A percentile compares a stretch with the other conserved stretches of the same genome.
phyloP scores from a whole-genome alignment of 2,797 vertebrate species.

The Australoheros facetus region DNA sequence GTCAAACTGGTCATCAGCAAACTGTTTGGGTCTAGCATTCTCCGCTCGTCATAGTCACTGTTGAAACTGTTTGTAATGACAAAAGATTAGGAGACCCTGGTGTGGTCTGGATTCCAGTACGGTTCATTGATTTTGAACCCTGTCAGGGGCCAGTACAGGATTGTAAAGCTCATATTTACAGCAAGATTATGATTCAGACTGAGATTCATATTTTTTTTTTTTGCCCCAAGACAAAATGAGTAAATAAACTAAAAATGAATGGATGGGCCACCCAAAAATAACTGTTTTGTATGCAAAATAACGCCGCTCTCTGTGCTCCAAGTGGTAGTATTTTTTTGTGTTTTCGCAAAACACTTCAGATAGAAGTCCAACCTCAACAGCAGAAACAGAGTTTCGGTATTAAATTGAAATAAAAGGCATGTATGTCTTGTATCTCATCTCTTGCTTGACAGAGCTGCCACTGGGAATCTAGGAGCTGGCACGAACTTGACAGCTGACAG shows the following conservation, averaged over 20 bases:
- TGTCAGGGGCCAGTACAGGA: not conserved
- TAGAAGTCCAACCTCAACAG: slow-evolving; percentile 15
- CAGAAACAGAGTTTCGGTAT: slow-evolving; percentile 34
- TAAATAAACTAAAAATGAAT: slow-evolving; percentile 23
- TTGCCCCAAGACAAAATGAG: not conserved
- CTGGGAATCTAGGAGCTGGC: slow-evolving; percentile 29
- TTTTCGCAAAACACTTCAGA: slow-evolving; percentile 2
- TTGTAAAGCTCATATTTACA: slow-evolving; percentile 3
- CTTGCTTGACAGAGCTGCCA: slow-evolving; percentile 38
- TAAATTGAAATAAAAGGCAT: slow-evolving; percentile 22
- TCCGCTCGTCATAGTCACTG: slow-evolving; percentile 38
- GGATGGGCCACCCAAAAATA: slow-evolving; percentile 16
- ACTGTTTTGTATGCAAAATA: slow-evolving; percentile 9
- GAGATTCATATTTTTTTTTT: not conserved
- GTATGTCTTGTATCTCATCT: slow-evolving; percentile 36
- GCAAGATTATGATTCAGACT: not conserved
- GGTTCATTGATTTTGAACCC: slow-evolving; percentile 16
- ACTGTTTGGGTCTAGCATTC: slow-evolving; percentile 56
- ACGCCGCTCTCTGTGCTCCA: not conserved
- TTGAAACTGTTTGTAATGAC: slow-evolving; percentile 38
- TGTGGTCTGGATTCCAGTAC: slow-evolving; percentile 30
- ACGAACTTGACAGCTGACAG: slow-evolving; percentile 50
- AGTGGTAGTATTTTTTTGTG: not conserved
- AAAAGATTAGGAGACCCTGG: slow-evolving; percentile 23
- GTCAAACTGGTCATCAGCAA: slow-evolving; percentile 73